Percentiles rank a stretch among this genome's conserved stretches.
phyloP scores from a whole-genome alignment of 1,140 invertebrate species.

The Glossosoma conforme region DNA sequence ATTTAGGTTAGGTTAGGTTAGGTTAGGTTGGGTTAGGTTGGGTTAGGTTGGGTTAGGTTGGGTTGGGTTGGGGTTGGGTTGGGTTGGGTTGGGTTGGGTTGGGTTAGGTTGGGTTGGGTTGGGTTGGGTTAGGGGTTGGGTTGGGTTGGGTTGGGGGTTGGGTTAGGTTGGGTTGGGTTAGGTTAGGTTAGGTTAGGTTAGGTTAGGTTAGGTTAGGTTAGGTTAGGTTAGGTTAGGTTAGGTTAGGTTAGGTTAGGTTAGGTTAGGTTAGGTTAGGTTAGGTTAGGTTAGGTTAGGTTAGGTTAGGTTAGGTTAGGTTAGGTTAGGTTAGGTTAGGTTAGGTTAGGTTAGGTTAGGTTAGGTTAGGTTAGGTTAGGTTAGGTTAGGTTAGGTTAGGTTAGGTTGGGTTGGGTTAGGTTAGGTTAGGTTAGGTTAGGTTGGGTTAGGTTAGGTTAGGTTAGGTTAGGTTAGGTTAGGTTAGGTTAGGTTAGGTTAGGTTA shows the following conservation, averaged over 20 bases:
- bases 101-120: slow-evolving; percentile 17
- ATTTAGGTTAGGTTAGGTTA: no score
- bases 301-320: slow-evolving; percentile 31
- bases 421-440: no score
- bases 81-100: slow-evolving; percentile 18
- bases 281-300: slow-evolving; percentile 41
- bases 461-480: no score
- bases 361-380: slow-evolving; percentile 33
- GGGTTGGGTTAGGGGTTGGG: no score
- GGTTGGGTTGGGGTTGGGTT: slow-evolving; percentile 25
- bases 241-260: slow-evolving; percentile 29
- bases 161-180: slow-evolving; percentile 28
- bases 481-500: no score
- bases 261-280: slow-evolving; percentile 31
- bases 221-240: slow-evolving; percentile 26
- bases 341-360: slow-evolving; percentile 28
- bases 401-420: no score
- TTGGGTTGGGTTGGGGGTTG: slow-evolving; percentile 25
- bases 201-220: slow-evolving; percentile 21
- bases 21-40: no score
- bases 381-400: slow-evolving; percentile 35
- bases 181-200: slow-evolving; percentile 19
- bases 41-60: slow-evolving; percentile 16
- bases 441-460: no score
- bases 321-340: slow-evolving; percentile 19